These are phyloP conservation scores for Dolichopus griseipennis DNA, from an alignment of 2,888 invertebrate species.

Conservation along the genomic window DNA sequence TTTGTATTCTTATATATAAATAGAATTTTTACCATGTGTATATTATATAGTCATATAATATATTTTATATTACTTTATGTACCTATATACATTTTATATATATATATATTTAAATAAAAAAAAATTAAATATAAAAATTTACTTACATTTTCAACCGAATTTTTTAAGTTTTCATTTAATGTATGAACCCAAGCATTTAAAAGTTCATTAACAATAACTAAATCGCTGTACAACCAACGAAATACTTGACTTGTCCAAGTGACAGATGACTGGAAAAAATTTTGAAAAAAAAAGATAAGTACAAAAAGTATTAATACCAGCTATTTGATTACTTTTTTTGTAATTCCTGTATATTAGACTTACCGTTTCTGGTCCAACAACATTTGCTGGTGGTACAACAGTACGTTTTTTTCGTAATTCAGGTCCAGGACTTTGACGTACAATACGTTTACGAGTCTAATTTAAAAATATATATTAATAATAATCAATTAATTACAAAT, in stretches of 20 bases:
- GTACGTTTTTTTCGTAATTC: conserved; percentile 49
- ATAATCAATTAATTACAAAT: no score
- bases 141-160: conserved; percentile 73
- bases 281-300: conserved; percentile 12
- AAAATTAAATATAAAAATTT: conserved; percentile 10
- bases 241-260: conserved; percentile 83
- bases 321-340: no score
- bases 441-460: conserved; percentile 54
- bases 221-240: conserved; percentile 80
- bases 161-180: conserved; percentile 72
- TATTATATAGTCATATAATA: no score
- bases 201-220: conserved; percentile 75
- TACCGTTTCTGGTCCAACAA: conserved; percentile 66
- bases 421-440: conserved; percentile 67
- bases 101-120: no score
- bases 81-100: no score
- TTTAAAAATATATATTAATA: no score
- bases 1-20: no score
- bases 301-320: no score
- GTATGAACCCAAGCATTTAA: conserved; percentile 74
- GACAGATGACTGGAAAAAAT: conserved; percentile 51
- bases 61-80: no score
- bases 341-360: conserved; percentile 35
- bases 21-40: no score
- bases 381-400: conserved; percentile 52